Evolutionary conservation across 2,797 vertebrate genomes (phyloP), one percentile per base, ranked within the genome.

Genomic region (Eremophila alpestris): DNA sequence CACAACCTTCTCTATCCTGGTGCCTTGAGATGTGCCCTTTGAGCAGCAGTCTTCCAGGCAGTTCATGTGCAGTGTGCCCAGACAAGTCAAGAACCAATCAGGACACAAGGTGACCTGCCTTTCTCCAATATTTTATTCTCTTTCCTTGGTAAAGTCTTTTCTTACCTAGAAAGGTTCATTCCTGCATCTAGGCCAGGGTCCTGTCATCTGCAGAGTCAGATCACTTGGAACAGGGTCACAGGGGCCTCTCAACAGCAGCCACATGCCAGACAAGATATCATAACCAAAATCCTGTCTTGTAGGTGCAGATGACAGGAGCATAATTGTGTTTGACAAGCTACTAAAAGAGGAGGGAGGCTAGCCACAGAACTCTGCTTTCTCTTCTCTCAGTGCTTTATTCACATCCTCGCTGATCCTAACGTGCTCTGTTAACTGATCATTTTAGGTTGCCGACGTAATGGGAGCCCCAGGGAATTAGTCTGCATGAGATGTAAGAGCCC

Each of bases 401-500:
- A 63, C n/a, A 23, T 38, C 69, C 67, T 87, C 1, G 3, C 40
- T 82, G 26, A 71, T 73, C 56, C 86, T 83, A 95, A 82, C 5
- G 0, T 16, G 2, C 67, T 78, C 77, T 96, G 87, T 96, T 97
- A 96, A 85, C 78, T 90, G 92, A 95, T 96, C 74, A 85, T 87
- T 96, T 97, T 90, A 63, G 86, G 75, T 74, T 95, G 89, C 87
- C 16, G 5, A 83, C 89, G 91, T 96, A 91, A 87, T 30, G 64
- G 69, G 64, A 95, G 60, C 78, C 74, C 85, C 55, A 60, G 84
- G 90, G 93, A 97, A 95, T 96, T 93, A 64, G 41, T 65, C 70
- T 92, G 56, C 64, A 49, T 26, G 67, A 94, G 93, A 94, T 96
- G 90, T 93, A 93, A 97, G 91, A 96, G 94, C 62, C 95, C 49